Evolutionary conservation across 1,140 invertebrate genomes (phyloP).

Genomic region (Lucilia cuprina): DNA sequence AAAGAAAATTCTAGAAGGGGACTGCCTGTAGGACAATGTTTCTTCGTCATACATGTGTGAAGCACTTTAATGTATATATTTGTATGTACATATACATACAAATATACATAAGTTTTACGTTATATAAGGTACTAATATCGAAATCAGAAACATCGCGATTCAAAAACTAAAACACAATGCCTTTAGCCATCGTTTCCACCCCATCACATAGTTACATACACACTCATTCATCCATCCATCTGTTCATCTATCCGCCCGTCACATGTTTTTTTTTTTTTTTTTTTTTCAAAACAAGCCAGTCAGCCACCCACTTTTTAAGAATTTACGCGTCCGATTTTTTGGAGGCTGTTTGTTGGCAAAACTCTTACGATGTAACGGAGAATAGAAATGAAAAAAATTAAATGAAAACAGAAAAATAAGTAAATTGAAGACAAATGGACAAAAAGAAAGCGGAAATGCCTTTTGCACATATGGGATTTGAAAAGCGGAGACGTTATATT

Average conservation of each 20-base stretch:
- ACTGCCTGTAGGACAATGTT: too few species aligned
- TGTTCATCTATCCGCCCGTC: background rate
- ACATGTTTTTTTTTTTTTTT: background rate
- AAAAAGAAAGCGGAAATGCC: constrained; percentile 28
- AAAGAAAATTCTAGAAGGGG: too few species aligned
- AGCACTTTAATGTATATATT: background rate
- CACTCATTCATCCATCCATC: background rate
- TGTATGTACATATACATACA: background rate
- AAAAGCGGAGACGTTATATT: background rate
- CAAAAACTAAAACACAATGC: background rate
- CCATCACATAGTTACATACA: background rate
- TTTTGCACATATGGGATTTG: constrained; percentile 31
- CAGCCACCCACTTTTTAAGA: constrained; percentile 33
- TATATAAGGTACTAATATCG: background rate
- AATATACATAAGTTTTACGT: background rate
- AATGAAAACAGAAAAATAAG: background rate
- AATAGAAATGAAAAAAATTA: constrained; percentile 19
- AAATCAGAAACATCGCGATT: background rate
- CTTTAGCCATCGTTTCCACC: background rate
- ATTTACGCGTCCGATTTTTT: constrained; percentile 26
- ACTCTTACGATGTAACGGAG: background rate
- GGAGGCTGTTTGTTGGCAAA: constrained; percentile 25
- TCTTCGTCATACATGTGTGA: too few species aligned
- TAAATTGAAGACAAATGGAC: constrained; percentile 36
- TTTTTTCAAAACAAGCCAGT: background rate